Evolutionary conservation across 2,888 invertebrate species (phyloP).

Genomic region (Antitype chi): DNA sequence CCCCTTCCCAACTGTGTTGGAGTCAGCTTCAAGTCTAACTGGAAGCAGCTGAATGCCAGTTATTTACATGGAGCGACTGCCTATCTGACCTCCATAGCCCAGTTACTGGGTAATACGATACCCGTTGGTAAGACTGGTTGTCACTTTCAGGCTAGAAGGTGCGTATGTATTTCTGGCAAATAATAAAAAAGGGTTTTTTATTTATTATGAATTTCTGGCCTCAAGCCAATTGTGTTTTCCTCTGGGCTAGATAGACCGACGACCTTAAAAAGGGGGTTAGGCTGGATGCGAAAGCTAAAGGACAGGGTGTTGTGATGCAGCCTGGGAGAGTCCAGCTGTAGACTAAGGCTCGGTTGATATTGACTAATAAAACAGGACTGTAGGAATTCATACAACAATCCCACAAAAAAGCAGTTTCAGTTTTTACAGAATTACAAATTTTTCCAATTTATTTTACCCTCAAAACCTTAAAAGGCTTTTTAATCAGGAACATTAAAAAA

Average conservation of each 20-base stretch:
- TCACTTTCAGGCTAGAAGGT: slow-evolving; percentile 27
- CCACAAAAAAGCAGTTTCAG: neutral
- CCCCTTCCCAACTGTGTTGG: no score
- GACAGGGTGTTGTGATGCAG: neutral
- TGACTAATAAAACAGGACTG: neutral
- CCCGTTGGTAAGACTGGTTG: no score
- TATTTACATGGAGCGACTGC: no score
- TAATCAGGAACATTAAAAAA: no score
- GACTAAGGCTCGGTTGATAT: neutral
- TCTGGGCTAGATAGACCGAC: neutral
- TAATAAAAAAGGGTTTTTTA: no score
- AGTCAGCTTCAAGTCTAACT: no score
- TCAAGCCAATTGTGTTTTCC: neutral
- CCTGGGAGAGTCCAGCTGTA: neutral
- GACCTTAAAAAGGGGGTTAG: neutral
- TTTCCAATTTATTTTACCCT: neutral
- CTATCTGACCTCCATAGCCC: no score
- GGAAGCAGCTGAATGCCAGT: no score
- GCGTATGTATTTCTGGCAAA: neutral
- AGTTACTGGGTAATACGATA: no score
- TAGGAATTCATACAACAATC: neutral
- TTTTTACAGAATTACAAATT: neutral
- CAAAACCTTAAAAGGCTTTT: neutral
- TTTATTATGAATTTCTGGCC: no score
- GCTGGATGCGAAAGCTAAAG: neutral